Percentiles rank a stretch among this genome's conserved stretches.
phyloP scores from a whole-genome alignment of 2,113 vertebrate genomes.

The Gobius niger region DNA sequence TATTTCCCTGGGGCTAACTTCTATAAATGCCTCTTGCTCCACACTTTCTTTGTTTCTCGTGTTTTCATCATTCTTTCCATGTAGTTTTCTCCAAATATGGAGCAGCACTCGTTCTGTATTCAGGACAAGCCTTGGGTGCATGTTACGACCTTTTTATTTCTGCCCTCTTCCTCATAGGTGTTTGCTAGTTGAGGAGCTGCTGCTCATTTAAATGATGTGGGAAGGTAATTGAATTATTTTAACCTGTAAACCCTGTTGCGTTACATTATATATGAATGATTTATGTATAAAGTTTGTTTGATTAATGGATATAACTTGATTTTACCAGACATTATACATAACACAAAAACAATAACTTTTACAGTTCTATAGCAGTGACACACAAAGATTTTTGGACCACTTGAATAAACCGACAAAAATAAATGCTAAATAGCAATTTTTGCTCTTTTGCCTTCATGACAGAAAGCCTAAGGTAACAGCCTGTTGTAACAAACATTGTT shows the following conservation, averaged over 20 bases:
- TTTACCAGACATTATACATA: too few relatives aligned
- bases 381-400: too few relatives aligned
- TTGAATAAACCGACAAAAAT: too few relatives aligned
- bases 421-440: too few relatives aligned
- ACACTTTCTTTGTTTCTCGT: conserved; percentile 37
- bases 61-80: conserved; percentile 36
- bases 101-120: neutral
- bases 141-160: neutral
- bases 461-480: neutral
- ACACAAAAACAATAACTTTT: too few relatives aligned
- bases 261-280: too few relatives aligned
- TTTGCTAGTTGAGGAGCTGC: neutral
- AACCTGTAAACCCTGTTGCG: too few relatives aligned
- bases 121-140: conserved; percentile 3
- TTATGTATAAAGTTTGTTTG: too few relatives aligned
- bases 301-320: too few relatives aligned
- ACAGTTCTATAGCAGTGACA: too few relatives aligned
- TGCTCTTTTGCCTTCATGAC: too few relatives aligned
- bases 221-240: too few relatives aligned
- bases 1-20: conserved; percentile 44
- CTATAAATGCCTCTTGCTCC: conserved; percentile 39
- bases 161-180: neutral
- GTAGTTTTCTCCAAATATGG: conserved; percentile 8
- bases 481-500: neutral
- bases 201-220: neutral